These are phyloP conservation scores for Psittacula cyanocephala DNA, from an alignment of 2,113 vertebrate species.

Conservation along the genomic window DNA sequence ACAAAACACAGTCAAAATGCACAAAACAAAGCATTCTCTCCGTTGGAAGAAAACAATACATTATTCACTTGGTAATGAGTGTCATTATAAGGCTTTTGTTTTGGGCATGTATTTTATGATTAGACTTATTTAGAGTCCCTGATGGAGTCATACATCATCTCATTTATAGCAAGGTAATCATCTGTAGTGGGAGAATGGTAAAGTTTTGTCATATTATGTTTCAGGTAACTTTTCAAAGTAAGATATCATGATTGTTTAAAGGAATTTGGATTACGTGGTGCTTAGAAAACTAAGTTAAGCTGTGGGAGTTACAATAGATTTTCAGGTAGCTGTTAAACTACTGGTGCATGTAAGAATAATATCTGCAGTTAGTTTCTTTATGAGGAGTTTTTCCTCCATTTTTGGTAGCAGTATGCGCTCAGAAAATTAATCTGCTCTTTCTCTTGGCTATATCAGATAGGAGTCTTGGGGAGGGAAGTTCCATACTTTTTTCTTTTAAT, in stretches of 20 bases:
- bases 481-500: neutral
- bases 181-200: neutral
- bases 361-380: neutral
- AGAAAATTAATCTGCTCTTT: neutral
- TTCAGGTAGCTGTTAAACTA: neutral
- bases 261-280: neutral
- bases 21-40: neutral
- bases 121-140: neutral
- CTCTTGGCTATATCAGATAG: neutral
- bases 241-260: neutral
- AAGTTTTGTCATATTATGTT: neutral
- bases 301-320: neutral
- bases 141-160: neutral
- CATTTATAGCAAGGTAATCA: neutral
- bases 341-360: neutral
- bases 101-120: neutral
- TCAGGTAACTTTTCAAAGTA: neutral
- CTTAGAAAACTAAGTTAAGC: neutral
- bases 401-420: neutral
- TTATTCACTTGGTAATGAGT: neutral
- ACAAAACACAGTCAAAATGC: neutral
- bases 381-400: neutral
- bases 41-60: rapidly evolving
- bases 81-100: neutral
- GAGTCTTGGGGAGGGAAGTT: neutral